phyloP scores from a whole-genome alignment of 2,113 vertebrate species.

The Chlorodrepanis virens region DNA sequence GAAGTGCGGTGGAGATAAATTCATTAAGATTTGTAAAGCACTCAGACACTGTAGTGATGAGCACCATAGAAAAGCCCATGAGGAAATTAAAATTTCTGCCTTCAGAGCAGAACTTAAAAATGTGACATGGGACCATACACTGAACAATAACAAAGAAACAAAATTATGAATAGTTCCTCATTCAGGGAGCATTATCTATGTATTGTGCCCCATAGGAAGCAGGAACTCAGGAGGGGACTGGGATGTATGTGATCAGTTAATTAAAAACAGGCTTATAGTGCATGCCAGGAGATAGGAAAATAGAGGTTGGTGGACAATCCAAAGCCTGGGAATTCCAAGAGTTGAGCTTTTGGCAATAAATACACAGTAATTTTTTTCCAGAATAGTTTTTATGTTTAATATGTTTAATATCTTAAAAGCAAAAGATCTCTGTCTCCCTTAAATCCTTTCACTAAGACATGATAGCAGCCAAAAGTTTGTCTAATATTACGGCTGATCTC shows the following conservation, averaged over 20 bases:
- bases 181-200: background rate
- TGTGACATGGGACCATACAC: background rate
- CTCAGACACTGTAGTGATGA: background rate
- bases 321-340: background rate
- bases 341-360: background rate
- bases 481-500: background rate
- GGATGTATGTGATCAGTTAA: background rate
- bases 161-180: background rate
- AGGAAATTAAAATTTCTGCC: constrained; percentile 10
- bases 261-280: background rate
- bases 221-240: background rate
- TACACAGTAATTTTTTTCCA: background rate
- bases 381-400: background rate
- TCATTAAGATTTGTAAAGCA: background rate
- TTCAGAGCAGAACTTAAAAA: background rate
- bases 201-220: background rate
- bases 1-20: constrained; percentile 10
- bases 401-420: background rate
- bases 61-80: background rate
- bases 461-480: background rate
- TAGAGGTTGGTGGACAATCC: background rate
- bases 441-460: background rate
- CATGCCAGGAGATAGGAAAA: background rate
- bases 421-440: background rate
- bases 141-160: background rate